Evolutionary conservation across 2,888 invertebrate genomes (phyloP).

Genomic region (Synergus laeviventris): DNA sequence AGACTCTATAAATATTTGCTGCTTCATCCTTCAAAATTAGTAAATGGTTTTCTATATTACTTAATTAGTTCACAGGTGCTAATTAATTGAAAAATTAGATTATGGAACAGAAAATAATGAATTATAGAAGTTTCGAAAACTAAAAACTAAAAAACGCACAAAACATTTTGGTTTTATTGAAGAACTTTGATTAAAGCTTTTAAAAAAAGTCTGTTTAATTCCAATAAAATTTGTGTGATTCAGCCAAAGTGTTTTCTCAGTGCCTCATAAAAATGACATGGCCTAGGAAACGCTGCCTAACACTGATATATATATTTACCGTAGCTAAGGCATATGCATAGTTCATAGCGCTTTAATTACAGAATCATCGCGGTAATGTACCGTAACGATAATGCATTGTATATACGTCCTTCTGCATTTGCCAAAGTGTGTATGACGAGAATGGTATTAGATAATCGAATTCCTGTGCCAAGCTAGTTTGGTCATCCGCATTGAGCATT

Average conservation of each 20-base stretch:
- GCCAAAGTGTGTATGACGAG: conserved; percentile 33
- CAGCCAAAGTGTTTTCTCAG: too few species aligned
- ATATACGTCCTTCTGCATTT: conserved; percentile 34
- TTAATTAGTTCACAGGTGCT: not conserved
- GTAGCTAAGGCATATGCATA: not conserved
- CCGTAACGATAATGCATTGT: conserved; percentile 35
- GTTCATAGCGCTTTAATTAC: conserved; percentile 21
- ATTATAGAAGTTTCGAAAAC: too few species aligned
- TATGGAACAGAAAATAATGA: not conserved
- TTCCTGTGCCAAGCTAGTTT: conserved; percentile 10
- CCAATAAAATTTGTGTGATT: too few species aligned
- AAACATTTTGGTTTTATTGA: too few species aligned
- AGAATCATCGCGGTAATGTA: conserved; percentile 33
- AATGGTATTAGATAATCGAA: conserved; percentile 35
- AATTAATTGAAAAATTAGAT: not conserved
- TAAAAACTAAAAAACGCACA: too few species aligned
- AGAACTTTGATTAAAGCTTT: too few species aligned
- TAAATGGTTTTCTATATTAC: not conserved
- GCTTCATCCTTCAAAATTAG: not conserved
- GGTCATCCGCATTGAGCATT: not conserved
- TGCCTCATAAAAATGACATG: not conserved
- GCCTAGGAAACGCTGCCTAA: not conserved
- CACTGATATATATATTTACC: not conserved
- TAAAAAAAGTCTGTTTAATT: too few species aligned
- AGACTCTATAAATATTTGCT: not conserved